These are phyloP conservation scores for Amblyjoppa fuscipennis DNA, from an alignment of 2,888 invertebrate genomes.

Conservation along the genomic window DNA sequence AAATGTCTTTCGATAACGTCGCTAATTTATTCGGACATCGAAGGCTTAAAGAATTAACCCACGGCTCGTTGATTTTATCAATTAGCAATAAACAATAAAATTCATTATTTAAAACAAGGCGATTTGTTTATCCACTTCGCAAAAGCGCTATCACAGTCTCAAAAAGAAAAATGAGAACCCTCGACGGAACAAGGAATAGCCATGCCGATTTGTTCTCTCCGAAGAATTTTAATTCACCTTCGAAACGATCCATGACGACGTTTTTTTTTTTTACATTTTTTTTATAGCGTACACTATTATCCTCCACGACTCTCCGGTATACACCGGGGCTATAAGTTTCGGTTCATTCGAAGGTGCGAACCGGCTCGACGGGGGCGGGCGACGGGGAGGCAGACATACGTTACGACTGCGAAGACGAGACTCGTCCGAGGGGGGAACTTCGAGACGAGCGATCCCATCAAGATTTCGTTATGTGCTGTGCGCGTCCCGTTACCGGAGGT, in stretches of 20 bases:
- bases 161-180: background rate
- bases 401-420: conserved; percentile 56
- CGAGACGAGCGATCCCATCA: conserved; percentile 64
- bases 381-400: conserved; percentile 47
- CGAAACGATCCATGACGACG: conserved; percentile 4
- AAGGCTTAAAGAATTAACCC: background rate
- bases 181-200: background rate
- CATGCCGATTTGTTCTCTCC: conserved; percentile 1
- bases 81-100: background rate
- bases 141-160: background rate
- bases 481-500: conserved; percentile 66
- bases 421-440: conserved; percentile 38
- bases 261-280: background rate
- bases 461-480: conserved; percentile 63
- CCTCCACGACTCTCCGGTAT: background rate
- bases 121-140: background rate
- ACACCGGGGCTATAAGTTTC: conserved; percentile 56
- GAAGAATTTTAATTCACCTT: conserved; percentile 23
- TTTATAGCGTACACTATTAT: conserved; percentile 23
- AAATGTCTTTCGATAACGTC: too few species aligned
- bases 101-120: background rate
- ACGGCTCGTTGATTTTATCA: background rate
- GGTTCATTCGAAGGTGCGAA: conserved; percentile 65
- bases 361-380: conserved; percentile 53
- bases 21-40: too few species aligned